Evolutionary conservation across 1,140 invertebrate species (phyloP).

Genomic region (Drosophila ficusphila): DNA sequence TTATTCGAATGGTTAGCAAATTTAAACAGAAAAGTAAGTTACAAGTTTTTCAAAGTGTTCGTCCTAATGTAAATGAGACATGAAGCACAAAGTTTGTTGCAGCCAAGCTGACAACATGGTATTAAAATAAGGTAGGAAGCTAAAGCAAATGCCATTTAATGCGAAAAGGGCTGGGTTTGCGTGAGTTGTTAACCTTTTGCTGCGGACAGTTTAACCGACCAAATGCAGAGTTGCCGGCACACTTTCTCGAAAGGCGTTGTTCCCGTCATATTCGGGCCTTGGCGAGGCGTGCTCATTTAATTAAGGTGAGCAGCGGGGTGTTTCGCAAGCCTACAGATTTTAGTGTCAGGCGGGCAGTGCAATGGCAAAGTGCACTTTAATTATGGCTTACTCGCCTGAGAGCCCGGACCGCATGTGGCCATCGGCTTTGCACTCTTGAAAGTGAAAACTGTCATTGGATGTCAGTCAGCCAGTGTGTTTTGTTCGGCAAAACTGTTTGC

Average conservation of each 20-base stretch:
- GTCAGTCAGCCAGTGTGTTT: conserved; percentile 19
- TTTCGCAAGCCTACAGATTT: conserved; percentile 52
- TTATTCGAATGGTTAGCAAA: no score
- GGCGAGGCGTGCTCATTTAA: conserved; percentile 61
- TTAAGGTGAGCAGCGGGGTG: conserved; percentile 51
- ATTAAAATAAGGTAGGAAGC: neutral
- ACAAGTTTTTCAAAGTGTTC: no score
- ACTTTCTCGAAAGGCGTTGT: conserved; percentile 58
- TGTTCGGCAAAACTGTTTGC: conserved; percentile 36
- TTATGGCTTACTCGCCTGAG: conserved; percentile 56
- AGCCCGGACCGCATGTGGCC: conserved; percentile 33
- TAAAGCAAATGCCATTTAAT: neutral
- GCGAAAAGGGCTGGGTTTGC: conserved; percentile 15
- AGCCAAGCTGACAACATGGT: neutral
- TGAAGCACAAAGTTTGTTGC: neutral
- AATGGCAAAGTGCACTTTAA: conserved; percentile 75
- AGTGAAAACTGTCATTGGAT: conserved; percentile 62
- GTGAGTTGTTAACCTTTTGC: conserved; percentile 12
- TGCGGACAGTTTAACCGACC: conserved; percentile 2
- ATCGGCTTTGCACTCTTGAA: conserved; percentile 35
- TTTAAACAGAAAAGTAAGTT: no score
- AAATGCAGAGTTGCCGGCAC: conserved; percentile 28
- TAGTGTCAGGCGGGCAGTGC: conserved; percentile 20
- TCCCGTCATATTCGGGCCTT: conserved; percentile 18
- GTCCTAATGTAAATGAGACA: neutral